Percentiles rank a stretch among this genome's conserved stretches.
Evolutionary conservation across 2,797 vertebrate species (phyloP).

Genomic region (Gymnocypris eckloni): DNA sequence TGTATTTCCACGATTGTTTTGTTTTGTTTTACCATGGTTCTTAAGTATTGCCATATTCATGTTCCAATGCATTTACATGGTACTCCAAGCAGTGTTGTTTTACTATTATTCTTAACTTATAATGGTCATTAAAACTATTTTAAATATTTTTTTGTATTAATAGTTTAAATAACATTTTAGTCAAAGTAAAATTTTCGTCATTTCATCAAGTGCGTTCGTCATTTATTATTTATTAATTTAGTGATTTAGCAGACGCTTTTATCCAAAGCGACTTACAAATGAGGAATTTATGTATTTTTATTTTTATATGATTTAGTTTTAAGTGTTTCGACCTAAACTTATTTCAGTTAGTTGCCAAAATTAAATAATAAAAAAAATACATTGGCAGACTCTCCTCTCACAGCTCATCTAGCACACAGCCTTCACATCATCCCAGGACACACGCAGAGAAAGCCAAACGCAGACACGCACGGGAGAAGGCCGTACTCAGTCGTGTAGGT

Average conservation of each 20-base stretch:
- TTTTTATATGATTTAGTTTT: too few relatives aligned
- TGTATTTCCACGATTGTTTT: background rate
- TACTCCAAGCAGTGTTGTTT: background rate
- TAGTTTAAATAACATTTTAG: too few relatives aligned
- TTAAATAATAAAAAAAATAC: too few relatives aligned
- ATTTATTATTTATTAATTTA: too few relatives aligned
- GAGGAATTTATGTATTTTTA: too few relatives aligned
- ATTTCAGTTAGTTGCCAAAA: too few relatives aligned
- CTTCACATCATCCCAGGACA: slow-evolving; percentile 52
- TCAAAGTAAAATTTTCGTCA: too few relatives aligned
- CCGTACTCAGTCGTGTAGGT: slow-evolving; percentile 71
- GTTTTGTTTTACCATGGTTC: background rate
- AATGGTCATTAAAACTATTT: background rate
- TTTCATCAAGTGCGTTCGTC: too few relatives aligned
- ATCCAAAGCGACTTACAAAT: too few relatives aligned
- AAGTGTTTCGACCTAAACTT: too few relatives aligned
- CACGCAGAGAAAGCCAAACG: slow-evolving; percentile 75
- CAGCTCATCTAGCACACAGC: slow-evolving; percentile 43
- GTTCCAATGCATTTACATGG: background rate
- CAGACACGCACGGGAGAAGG: slow-evolving; percentile 66
- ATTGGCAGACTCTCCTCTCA: slow-evolving; percentile 57
- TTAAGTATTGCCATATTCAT: background rate
- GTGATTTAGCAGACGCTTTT: too few relatives aligned
- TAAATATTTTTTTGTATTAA: too few relatives aligned
- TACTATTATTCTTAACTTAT: background rate